Evolutionary conservation across 1,140 invertebrate species (phyloP).

Genomic region (Pseudachorutes palmiensis): DNA sequence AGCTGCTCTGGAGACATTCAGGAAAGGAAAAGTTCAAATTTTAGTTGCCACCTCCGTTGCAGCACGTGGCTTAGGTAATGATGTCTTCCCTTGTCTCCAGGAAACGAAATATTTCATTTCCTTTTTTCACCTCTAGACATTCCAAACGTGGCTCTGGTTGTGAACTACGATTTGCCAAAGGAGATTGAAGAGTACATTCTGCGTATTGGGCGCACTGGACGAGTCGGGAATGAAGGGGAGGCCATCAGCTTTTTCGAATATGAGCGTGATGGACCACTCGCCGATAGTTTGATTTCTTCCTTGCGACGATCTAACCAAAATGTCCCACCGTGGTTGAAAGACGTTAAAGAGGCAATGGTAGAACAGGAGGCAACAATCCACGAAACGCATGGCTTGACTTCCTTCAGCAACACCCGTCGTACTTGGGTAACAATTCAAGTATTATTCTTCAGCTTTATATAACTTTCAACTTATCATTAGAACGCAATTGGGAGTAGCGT

Average conservation of each 20-base stretch:
- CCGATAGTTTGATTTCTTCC: neutral
- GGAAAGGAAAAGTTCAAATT: conserved; percentile 59
- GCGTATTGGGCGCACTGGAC: conserved; percentile 85
- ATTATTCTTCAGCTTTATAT: neutral
- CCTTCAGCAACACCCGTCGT: neutral
- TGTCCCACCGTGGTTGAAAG: neutral
- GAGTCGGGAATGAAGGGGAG: conserved; percentile 81
- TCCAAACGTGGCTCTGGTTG: conserved; percentile 70
- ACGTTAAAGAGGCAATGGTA: neutral
- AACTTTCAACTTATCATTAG: neutral
- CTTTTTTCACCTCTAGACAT: conserved; percentile 54
- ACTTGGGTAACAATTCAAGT: neutral
- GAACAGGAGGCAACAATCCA: too few relatives aligned
- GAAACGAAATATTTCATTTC: neutral
- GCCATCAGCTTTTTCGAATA: conserved; percentile 77
- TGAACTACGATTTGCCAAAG: conserved; percentile 86
- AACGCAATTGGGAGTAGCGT: neutral
- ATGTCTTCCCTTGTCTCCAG: too few relatives aligned
- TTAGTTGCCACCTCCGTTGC: conserved; percentile 88
- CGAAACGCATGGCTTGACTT: neutral
- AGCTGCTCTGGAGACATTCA: conserved; percentile 74
- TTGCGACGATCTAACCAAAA: neutral
- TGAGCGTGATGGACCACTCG: conserved; percentile 8
- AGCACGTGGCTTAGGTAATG: conserved; percentile 70
- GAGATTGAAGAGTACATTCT: conserved; percentile 89